Evolutionary conservation across 1,140 invertebrate species (phyloP).

Genomic region (Ceratina australensis): DNA sequence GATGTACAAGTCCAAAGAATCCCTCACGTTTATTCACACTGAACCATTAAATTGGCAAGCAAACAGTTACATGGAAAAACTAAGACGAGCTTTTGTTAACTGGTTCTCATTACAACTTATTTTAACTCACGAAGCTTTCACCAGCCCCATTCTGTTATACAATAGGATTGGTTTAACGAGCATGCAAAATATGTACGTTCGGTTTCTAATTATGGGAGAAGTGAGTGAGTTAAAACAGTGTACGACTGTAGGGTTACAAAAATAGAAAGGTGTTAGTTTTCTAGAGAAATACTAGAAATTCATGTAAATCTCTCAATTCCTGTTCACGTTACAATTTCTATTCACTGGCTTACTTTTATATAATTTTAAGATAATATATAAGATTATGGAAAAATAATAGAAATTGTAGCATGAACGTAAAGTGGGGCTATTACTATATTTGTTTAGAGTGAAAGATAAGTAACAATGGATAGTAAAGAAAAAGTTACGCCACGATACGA

Average conservation of each 20-base stretch:
- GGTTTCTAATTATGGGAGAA: too few species aligned
- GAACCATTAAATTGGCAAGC: constrained; percentile 22
- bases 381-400: too few species aligned
- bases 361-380: too few species aligned
- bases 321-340: too few species aligned
- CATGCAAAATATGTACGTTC: too few species aligned
- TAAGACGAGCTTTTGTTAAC: neutral
- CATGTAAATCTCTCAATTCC: neutral
- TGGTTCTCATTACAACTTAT: neutral
- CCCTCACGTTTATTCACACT: constrained; percentile 41
- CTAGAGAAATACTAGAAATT: neutral
- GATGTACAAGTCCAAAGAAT: constrained; percentile 8
- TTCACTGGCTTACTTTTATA: too few species aligned
- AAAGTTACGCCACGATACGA: too few species aligned
- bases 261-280: neutral
- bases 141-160: neutral
- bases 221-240: too few species aligned
- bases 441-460: too few species aligned
- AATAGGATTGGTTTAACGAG: neutral
- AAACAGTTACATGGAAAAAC: constrained; percentile 6
- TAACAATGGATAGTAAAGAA: too few species aligned
- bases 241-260: neutral
- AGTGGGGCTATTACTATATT: too few species aligned
- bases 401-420: too few species aligned
- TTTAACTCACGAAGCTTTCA: neutral